Evolutionary conservation across 2,888 invertebrate genomes (phyloP), one percentile per base, ranked within the genome.

Genomic region (Eupithecia abbreviata): DNA sequence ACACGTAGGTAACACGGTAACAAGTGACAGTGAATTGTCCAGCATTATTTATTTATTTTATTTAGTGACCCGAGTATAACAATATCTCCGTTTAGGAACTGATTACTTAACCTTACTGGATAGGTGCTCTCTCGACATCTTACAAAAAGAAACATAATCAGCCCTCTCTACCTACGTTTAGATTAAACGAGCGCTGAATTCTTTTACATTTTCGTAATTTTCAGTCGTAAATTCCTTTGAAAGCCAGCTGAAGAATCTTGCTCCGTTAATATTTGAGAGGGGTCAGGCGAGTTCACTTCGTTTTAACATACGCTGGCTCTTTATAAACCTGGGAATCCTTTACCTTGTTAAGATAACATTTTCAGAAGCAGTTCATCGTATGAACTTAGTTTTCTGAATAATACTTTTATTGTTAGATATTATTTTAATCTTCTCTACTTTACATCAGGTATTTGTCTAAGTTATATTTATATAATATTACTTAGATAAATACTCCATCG

Each of bases 171-270:
- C 10, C 30, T 10, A 62, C 62, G 30, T 62, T 62, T 30, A 30
- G 30, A 62, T 62, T 62, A 62, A 30, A 62, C 62, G 10, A 30
- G 30, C 62, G 30, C 62, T 62, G 62, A 62, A 62, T 62, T 62
- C 30, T 62, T 62, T 62, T 30, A 62, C 4, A 62, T 30, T 62
- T 62, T 62, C 30, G 30, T 62, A 62, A 62, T 30, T 62, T 62
- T 30, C 62, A 30, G 18, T 12, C 62, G 62, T 30, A 62, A 62
- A 30, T 62, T 30, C 30, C 30, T 62, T 62, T 62, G 62, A 62
- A 62, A 62, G 30, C 62, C 62, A 62, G 62, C 62, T 62, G 62
- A 62, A 62, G 62, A 62, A 62, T 30, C 62, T 62, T 30, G 62
- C 62, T 30, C 10, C 30, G 62, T 62, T 62, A 62, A 62, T 62